Percentiles rank a stretch among this genome's conserved stretches.
These are phyloP conservation scores for Scatophagus argus DNA, from an alignment of 2,113 vertebrate species.

Conservation along the genomic window DNA sequence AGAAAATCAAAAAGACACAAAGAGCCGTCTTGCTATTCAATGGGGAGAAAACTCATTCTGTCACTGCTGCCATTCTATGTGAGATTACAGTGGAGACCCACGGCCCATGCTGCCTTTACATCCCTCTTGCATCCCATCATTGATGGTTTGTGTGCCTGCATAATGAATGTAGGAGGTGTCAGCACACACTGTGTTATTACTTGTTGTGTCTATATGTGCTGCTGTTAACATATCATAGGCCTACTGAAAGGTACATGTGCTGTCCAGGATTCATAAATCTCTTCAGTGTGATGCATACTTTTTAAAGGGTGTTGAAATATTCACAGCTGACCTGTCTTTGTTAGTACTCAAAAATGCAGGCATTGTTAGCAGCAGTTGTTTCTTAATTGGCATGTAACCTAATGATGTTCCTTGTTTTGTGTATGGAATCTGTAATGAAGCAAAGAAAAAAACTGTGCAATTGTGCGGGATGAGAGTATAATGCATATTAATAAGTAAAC, in stretches of 20 bases:
- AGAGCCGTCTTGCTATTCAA: constrained; percentile 74
- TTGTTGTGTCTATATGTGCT: constrained; percentile 19
- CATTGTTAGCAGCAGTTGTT: constrained; percentile 22
- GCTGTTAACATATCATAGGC: constrained; percentile 18
- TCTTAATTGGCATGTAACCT: constrained; percentile 30
- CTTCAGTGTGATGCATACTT: neutral
- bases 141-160: constrained; percentile 53
- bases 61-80: constrained; percentile 75
- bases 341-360: constrained; percentile 10
- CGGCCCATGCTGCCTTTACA: constrained; percentile 66
- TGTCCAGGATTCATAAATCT: constrained; percentile 11
- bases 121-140: constrained; percentile 49
- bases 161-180: constrained; percentile 53
- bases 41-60: constrained; percentile 78
- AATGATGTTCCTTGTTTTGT: constrained; percentile 50
- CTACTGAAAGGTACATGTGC: constrained; percentile 15
- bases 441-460: constrained; percentile 26
- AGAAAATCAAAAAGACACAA: constrained; percentile 82
- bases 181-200: neutral
- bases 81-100: constrained; percentile 79
- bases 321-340: constrained; percentile 28
- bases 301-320: constrained; percentile 19
- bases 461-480: neutral
- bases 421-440: constrained; percentile 37
- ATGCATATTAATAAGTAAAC: constrained; percentile 45